Percentiles rank a stretch among this genome's conserved stretches.
These are phyloP conservation scores for Mythimna lalbum DNA, from an alignment of 2,888 invertebrate genomes.

Conservation along the genomic window DNA sequence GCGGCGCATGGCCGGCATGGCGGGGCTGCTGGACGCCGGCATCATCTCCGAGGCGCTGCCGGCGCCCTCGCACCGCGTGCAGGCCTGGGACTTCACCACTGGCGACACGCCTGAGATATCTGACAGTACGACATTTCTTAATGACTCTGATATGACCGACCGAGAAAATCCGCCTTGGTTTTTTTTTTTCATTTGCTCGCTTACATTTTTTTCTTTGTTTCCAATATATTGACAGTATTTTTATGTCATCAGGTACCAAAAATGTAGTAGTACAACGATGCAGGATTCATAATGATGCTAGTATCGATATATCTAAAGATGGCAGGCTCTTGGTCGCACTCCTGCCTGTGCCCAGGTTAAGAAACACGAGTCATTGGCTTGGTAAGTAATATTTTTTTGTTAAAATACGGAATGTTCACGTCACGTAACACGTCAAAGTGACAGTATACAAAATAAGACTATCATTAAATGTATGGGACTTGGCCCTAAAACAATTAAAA, in stretches of 20 bases:
- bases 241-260: slow-evolving; percentile 89
- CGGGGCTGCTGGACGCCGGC: slow-evolving; percentile 82
- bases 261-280: slow-evolving; percentile 95
- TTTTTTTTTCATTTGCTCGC: no score
- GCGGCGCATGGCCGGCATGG: slow-evolving; percentile 81
- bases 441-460: background rate
- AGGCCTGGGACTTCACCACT: slow-evolving; percentile 95
- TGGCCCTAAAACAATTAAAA: no score
- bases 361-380: slow-evolving; percentile 93
- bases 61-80: slow-evolving; percentile 94
- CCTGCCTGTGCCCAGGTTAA: slow-evolving; percentile 92
- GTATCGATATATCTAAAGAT: slow-evolving; percentile 95
- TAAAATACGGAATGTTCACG: background rate
- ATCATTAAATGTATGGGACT: no score
- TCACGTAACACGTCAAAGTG: background rate
- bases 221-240: background rate
- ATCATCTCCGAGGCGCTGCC: slow-evolving; percentile 90
- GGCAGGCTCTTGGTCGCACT: slow-evolving; percentile 94
- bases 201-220: background rate
- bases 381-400: slow-evolving; percentile 84
- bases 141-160: background rate
- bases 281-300: slow-evolving; percentile 96
- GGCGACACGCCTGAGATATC: slow-evolving; percentile 93
- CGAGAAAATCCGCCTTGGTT: background rate
- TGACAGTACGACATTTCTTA: slow-evolving; percentile 90